Percentiles rank a stretch among this genome's conserved stretches.
phyloP scores from a whole-genome alignment of 2,797 vertebrate genomes.

The Platyrinchus mystaceus region DNA sequence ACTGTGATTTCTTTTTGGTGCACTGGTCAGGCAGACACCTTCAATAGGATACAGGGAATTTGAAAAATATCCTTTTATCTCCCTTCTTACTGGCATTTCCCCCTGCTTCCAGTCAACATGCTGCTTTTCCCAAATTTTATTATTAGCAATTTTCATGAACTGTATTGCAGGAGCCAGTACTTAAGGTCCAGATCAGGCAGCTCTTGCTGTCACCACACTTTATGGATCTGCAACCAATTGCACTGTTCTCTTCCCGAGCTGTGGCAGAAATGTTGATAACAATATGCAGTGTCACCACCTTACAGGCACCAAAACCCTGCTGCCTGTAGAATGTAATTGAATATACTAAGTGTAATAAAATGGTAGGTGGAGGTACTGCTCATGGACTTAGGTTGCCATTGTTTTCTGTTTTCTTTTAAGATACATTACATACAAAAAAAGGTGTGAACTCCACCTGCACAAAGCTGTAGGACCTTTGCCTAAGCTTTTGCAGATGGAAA shows the following conservation, averaged over 20 bases:
- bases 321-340: neutral
- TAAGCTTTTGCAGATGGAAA: neutral
- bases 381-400: neutral
- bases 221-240: neutral
- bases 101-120: neutral
- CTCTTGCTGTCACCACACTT: accelerated
- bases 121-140: neutral
- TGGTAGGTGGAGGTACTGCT: neutral
- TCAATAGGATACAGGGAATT: neutral
- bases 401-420: neutral
- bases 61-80: neutral
- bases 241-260: neutral
- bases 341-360: neutral
- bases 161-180: neutral
- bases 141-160: neutral
- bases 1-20: neutral
- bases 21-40: neutral
- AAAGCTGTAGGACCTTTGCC: neutral
- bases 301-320: neutral
- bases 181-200: neutral
- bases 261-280: neutral
- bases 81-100: neutral
- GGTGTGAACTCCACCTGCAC: neutral
- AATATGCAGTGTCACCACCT: neutral
- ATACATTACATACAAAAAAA: neutral